Evolutionary conservation across 1,140 invertebrate species (phyloP).

Genomic region (Nephila pilipes): DNA sequence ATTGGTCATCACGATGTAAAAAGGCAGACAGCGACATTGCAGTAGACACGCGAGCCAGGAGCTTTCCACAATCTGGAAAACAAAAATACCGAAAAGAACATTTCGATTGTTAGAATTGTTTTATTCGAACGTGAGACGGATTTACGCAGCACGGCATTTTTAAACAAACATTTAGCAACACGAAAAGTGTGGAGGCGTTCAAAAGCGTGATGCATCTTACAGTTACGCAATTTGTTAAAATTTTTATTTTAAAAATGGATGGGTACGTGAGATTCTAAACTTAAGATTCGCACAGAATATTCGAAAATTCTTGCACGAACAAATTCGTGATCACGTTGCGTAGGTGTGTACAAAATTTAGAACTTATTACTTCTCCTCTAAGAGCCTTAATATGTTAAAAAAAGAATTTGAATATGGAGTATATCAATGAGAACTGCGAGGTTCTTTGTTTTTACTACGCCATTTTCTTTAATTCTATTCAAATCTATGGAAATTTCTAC

Average conservation of each 20-base stretch:
- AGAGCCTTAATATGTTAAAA: no score
- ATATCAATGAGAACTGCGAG: no score
- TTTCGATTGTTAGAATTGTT: neutral
- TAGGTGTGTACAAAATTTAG: no score
- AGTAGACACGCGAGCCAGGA: neutral
- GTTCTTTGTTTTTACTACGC: no score
- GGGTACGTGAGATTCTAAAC: neutral
- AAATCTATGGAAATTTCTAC: no score
- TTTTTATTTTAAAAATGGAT: neutral
- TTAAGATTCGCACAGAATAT: no score
- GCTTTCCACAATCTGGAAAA: neutral
- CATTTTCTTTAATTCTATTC: no score
- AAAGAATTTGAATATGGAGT: no score
- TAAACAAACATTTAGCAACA: neutral
- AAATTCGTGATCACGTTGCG: no score
- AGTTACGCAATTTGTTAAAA: neutral
- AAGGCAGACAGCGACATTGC: neutral
- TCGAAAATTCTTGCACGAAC: no score
- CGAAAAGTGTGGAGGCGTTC: neutral
- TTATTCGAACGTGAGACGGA: slow-evolving; percentile 3
- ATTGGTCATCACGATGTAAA: neutral
- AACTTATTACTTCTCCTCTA: no score
- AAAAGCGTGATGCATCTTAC: neutral
- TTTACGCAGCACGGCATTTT: neutral
- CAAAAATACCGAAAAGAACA: neutral